Base-by-base conservation (phyloP, 2,113 vertebrate genomes). In the Thunnus maccoyii region DNA sequence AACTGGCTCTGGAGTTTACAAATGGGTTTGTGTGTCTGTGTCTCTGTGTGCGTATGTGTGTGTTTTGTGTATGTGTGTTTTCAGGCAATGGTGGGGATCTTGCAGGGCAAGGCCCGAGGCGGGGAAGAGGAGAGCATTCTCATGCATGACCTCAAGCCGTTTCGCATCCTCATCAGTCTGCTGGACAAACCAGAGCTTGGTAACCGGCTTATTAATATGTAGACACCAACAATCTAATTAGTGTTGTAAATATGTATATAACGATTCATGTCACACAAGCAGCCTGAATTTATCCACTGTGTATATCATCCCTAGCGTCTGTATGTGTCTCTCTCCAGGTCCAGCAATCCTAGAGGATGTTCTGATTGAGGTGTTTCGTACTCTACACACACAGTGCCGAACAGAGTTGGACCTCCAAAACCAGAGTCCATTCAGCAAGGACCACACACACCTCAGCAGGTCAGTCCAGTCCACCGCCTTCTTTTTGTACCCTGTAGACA, bases 131-230 rank as follows among this genome's bases (percentile, higher is more conserved):
- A 99, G 88, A 99, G 95, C 77, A 93, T 97, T 1, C 92, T 98
- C 84, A 98, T 96, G 96, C 98, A 99, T 46, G 98, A 99, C 90
- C 95, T 99, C 67, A 99, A 99, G 93, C 98, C 98, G 17, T 99
- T 99, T 86, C 97, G 98, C 72, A 99, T 99, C 94, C 96, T 99
- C 80, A 99, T 99, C 92, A 99, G 98, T 91, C 95, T 99, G 72
- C 92, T 99, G 93, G 98, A 99, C 94, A 99, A 99, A 90, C 98
- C 98, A 68, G 98, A 99, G 83, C 95, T 99, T 72, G 98, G 98
- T 99, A 97, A 91, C 18, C 20, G 14, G 5, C 70, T 18, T 55
- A 12, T 81, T 5, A 51, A 9, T 27, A 13, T 41, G 44, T 55
- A 1, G 3, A 72, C 25, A 11, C 10, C 22, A 20, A 12, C 4